These are phyloP conservation scores for Aegypius monachus DNA, from an alignment of 2,113 vertebrate genomes.

Conservation along the genomic window DNA sequence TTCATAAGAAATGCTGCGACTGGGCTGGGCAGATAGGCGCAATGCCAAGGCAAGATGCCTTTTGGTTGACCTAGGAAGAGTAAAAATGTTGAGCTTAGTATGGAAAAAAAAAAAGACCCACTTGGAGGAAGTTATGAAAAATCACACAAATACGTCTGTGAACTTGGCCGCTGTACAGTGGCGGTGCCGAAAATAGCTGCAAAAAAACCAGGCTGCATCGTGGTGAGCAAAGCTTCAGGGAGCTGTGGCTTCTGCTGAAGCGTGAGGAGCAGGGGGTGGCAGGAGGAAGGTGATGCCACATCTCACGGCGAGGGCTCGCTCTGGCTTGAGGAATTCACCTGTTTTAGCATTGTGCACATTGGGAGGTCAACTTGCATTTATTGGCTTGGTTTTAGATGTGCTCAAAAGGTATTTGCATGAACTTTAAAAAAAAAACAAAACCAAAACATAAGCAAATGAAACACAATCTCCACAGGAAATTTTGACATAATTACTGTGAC, in stretches of 20 bases:
- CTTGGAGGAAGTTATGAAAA: background rate
- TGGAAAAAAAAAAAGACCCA: background rate
- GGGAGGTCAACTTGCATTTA: background rate
- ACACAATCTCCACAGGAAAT: background rate
- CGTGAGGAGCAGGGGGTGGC: background rate
- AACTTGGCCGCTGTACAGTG: background rate
- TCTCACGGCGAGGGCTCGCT: background rate
- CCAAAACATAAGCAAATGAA: background rate
- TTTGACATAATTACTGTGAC: background rate
- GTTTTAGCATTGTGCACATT: accelerated
- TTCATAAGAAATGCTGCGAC: background rate
- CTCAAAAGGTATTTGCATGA: background rate
- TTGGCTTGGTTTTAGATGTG: background rate
- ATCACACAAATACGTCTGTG: background rate
- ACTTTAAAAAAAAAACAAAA: background rate
- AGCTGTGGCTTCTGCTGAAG: background rate
- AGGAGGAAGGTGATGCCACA: background rate
- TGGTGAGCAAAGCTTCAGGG: background rate
- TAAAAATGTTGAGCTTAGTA: background rate
- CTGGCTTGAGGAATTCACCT: background rate
- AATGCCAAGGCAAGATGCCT: background rate
- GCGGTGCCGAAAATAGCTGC: background rate
- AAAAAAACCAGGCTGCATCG: background rate
- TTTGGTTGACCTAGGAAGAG: background rate
- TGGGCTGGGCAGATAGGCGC: background rate